Evolutionary conservation across 2,888 invertebrate species (phyloP), one percentile per base, ranked within the genome.

Genomic region (Gibbula magus): DNA sequence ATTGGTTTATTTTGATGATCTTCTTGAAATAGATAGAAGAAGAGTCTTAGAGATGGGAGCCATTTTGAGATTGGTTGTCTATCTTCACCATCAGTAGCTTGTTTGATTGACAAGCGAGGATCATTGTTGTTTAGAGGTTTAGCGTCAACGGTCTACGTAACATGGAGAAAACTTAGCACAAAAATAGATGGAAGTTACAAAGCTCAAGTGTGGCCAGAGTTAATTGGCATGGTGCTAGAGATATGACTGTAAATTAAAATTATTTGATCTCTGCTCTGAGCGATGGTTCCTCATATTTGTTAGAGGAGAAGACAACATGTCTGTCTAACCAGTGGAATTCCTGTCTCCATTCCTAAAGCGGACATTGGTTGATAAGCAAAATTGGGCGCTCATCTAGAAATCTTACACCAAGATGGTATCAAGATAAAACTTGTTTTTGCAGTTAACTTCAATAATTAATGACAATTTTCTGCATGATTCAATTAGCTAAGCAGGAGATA

Each of bases 181-280:
- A 22, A 61, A 25, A 25, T 16, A 61, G 29, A 25, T 29, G 29
- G 29, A 25, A 61, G 25, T 56, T 56, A 56, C 56, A 56, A n/a
- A 25, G 61, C 61, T 61, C 61, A 22, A 25, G 29, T 25, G 16
- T 29, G 61, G 29, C 29, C 10, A 29, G n/a, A 61, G 25, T 61
- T 61, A 61, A 61, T 61, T 61, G 61, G 61, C 25, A 29, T 29
- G 25, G 61, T 61, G 25, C 25, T 16, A 29, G 25, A 29, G 61
- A 61, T 29, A 61, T 61, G 61, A 61, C 22, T 61, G 61, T 29
- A 61, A 61, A 61, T 61, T 61, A 61, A 61, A 61, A 61, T 29
- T 25, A 45, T 29, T 61, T 61, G 61, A 61, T 29, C 61, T 13
- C n/a, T 61, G 61, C 29, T 29, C 29, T 7, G 8, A 61, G 61